Conservation (phyloP, 2,113 vertebrate genomes). For the Prionailurus bengalensis region DNA sequence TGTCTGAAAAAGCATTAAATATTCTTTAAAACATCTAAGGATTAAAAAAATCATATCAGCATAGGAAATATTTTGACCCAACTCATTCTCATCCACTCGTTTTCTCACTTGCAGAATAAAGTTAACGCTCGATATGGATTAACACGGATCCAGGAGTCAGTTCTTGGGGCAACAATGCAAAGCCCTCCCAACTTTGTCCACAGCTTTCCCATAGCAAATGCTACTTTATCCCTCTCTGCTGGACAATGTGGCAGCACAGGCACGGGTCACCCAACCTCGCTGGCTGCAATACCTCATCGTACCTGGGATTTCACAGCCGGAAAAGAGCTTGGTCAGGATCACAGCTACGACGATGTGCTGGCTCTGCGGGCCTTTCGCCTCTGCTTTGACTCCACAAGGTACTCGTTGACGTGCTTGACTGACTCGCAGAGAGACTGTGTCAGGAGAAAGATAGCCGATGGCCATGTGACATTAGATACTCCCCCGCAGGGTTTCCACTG, state of each 20-base stretch:
- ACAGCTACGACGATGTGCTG: too few relatives aligned
- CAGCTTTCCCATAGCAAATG: not conserved
- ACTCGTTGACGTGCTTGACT: not conserved
- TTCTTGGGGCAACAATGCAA: not conserved
- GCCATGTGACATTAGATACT: not conserved
- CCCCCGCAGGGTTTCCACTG: not conserved
- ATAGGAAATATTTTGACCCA: not conserved
- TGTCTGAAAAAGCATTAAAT: not conserved
- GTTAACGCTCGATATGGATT: not conserved
- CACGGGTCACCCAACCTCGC: not conserved
- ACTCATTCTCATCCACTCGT: not conserved
- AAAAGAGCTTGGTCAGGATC: not conserved
- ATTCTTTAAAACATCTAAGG: not conserved
- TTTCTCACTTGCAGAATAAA: not conserved
- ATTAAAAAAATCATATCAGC: not conserved
- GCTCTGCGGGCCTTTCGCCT: not conserved
- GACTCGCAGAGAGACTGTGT: not conserved
- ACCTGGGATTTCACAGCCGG: not conserved
- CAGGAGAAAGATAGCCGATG: not conserved
- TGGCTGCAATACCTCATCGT: not conserved
- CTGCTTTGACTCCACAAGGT: not conserved
- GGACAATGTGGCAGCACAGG: rapidly evolving
- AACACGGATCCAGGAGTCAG: not conserved
- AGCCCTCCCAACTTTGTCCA: not conserved
- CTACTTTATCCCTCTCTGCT: not conserved